Percentiles rank a stretch among this genome's conserved stretches.
These are phyloP conservation scores for Idaea dimidiata DNA, from an alignment of 2,888 invertebrate species.

Conservation along the genomic window DNA sequence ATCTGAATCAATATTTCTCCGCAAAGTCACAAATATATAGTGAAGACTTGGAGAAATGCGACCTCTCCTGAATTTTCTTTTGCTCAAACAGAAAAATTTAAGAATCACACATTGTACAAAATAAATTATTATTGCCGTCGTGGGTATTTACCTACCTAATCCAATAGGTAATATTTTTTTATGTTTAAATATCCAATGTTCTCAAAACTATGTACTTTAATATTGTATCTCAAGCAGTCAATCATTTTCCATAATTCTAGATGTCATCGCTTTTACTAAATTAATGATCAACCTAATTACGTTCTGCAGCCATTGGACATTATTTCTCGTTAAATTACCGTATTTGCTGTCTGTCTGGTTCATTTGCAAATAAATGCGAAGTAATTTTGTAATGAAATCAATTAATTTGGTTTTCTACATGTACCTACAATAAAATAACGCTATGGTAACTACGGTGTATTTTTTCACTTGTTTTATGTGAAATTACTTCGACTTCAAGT, in stretches of 20 bases:
- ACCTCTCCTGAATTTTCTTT: neutral
- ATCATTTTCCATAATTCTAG: neutral
- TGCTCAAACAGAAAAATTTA: neutral
- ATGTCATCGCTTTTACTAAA: conserved; percentile 12
- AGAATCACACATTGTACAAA: neutral
- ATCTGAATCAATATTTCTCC: neutral
- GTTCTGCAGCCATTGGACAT: neutral
- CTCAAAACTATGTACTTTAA: neutral
- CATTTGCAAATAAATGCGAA: neutral
- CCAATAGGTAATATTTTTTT: neutral
- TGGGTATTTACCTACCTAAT: conserved; percentile 5
- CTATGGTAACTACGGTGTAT: neutral
- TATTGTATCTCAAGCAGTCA: neutral
- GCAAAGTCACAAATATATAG: neutral
- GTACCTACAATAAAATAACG: neutral
- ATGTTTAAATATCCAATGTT: neutral
- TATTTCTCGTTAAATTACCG: neutral
- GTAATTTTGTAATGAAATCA: neutral
- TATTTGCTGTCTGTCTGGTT: neutral
- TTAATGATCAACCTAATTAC: conserved; percentile 7
- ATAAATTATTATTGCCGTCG: conserved; percentile 1
- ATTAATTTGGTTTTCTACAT: neutral
- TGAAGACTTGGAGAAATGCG: neutral
- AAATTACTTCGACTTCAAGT: too few relatives aligned
- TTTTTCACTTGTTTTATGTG: too few relatives aligned